Evolutionary conservation across 2,797 vertebrate genomes (phyloP).

Genomic region (Tachyglossus aculeatus): DNA sequence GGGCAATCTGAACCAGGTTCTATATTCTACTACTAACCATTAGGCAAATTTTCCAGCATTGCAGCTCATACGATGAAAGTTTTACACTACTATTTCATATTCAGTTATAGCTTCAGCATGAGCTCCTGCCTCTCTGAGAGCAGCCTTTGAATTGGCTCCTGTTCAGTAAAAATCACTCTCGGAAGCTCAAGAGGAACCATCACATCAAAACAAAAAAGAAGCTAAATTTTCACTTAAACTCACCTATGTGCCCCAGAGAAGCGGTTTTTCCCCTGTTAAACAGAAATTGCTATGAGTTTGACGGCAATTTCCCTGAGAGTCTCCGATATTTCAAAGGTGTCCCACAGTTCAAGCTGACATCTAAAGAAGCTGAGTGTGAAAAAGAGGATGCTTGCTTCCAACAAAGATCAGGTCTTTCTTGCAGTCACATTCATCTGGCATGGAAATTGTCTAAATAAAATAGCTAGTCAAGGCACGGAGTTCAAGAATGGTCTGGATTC

Average conservation of each 20-base stretch:
- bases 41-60: neutral
- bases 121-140: neutral
- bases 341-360: neutral
- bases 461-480: conserved; percentile 17
- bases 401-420: neutral
- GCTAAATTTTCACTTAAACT: conserved; percentile 8
- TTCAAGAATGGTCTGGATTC: neutral
- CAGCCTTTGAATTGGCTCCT: neutral
- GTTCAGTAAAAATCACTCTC: neutral
- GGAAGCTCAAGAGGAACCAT: neutral
- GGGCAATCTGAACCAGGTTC: neutral
- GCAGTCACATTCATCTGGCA: neutral
- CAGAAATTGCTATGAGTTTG: neutral
- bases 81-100: neutral
- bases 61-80: neutral
- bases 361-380: neutral
- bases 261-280: neutral
- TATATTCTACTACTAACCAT: neutral
- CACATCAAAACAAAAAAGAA: conserved; percentile 10
- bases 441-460: neutral
- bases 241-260: neutral
- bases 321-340: neutral
- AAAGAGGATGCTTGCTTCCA: neutral
- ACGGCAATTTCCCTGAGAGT: neutral
- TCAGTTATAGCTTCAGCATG: neutral